Conservation (phyloP, 2,888 invertebrate genomes). For the Ariolimax columbianus region DNA sequence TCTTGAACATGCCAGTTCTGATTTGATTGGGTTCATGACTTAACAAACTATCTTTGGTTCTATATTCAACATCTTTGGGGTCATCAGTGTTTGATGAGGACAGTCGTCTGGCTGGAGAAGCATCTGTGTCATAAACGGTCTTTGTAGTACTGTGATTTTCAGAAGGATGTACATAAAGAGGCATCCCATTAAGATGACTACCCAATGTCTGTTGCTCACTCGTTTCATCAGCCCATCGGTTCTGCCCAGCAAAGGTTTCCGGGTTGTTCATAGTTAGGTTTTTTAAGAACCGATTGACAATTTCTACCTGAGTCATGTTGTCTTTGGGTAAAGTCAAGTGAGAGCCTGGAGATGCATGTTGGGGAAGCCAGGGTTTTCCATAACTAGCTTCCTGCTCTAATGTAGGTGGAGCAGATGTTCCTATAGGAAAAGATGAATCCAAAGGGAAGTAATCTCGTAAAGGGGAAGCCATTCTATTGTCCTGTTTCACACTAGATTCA, state of each 20-base stretch:
- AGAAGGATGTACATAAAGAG: neutral
- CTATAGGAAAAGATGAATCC: constrained; percentile 29
- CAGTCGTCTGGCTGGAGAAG: neutral
- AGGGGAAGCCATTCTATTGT: constrained; percentile 27
- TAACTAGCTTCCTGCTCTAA: neutral
- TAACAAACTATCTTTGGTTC: neutral
- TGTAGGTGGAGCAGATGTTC: neutral
- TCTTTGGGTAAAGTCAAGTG: constrained; percentile 34
- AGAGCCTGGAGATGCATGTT: neutral
- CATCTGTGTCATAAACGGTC: neutral
- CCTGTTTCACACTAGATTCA: neutral
- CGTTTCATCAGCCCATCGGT: constrained; percentile 29
- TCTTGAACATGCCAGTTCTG: too few species aligned
- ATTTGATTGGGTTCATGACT: neutral
- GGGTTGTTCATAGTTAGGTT: constrained; percentile 37
- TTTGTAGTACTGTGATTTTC: neutral
- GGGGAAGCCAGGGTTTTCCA: neutral
- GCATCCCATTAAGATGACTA: neutral
- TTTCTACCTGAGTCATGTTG: constrained; percentile 48
- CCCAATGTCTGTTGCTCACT: neutral
- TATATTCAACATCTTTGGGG: neutral
- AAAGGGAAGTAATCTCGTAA: constrained; percentile 47
- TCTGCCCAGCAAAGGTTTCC: neutral
- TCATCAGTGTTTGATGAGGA: neutral
- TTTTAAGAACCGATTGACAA: constrained; percentile 42